These are phyloP conservation scores for Drosophila pandora DNA, from an alignment of 1,140 invertebrate species.

Conservation along the genomic window DNA sequence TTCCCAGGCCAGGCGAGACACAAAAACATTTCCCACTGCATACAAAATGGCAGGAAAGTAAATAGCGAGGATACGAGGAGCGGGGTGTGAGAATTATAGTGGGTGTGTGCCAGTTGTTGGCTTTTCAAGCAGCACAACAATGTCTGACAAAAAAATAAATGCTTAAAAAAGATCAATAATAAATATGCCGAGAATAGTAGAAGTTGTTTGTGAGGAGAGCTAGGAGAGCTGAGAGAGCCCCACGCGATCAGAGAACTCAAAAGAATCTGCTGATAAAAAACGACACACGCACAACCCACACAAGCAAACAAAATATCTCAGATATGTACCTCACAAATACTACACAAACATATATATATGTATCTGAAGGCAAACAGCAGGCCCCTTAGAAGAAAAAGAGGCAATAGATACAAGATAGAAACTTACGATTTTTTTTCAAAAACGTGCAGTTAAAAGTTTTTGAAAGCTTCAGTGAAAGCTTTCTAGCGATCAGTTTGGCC, in stretches of 20 bases:
- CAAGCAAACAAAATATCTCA: conserved; percentile 15
- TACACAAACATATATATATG: conserved; percentile 5
- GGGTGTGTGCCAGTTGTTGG: conserved; percentile 45
- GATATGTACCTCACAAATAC: not conserved
- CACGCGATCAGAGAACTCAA: conserved; percentile 51
- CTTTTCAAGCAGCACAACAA: conserved; percentile 28
- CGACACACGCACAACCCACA: conserved; percentile 35
- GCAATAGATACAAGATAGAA: conserved; percentile 26
- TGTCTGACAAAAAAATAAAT: conserved; percentile 28
- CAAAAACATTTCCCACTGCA: conserved; percentile 16
- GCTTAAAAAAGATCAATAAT: conserved; percentile 69
- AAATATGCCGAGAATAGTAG: conserved; percentile 34
- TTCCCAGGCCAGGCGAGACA: conserved; percentile 12
- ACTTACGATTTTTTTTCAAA: conserved; percentile 18
- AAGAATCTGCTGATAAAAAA: conserved; percentile 59
- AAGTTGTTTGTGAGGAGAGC: not conserved
- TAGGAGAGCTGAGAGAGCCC: conserved; percentile 40
- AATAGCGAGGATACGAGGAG: not conserved
- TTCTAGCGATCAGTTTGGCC: conserved; percentile 7
- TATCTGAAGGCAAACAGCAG: conserved; percentile 13
- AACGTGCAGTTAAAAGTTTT: conserved; percentile 34
- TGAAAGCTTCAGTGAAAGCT: conserved; percentile 33
- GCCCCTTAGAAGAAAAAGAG: conserved; percentile 31
- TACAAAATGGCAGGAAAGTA: conserved; percentile 8
- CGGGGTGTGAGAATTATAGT: conserved; percentile 29